These are phyloP conservation scores for Clytia hemisphaerica DNA, from an alignment of 30 jellyfish, hydroid and myxozoan species.

Conservation along the genomic window DNA sequence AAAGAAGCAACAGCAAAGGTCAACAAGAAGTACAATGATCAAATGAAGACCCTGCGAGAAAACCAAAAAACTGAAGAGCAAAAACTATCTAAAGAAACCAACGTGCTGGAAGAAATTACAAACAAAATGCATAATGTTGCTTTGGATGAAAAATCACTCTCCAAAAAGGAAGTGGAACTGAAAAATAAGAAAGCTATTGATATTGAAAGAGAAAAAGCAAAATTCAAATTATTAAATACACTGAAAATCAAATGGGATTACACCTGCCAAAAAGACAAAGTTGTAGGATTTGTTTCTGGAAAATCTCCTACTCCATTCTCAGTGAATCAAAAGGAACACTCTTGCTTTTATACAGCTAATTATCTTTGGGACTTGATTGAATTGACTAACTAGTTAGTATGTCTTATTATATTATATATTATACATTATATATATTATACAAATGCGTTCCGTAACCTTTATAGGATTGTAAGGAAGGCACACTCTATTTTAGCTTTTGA, in stretches of 20 bases:
- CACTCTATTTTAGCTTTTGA: no score
- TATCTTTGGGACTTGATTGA: conserved; percentile 74
- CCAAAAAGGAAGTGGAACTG: conserved; percentile 11
- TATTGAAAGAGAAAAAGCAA: conserved; percentile 27
- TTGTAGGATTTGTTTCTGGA: conserved; percentile 56
- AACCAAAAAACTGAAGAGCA: not conserved
- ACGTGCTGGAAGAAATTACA: conserved; percentile 13
- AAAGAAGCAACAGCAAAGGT: no score
- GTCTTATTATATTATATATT: not conserved
- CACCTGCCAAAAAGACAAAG: conserved; percentile 40
- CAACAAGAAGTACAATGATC: no score
- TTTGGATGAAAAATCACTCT: conserved; percentile 13
- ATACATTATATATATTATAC: not conserved
- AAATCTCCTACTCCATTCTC: conserved; percentile 58
- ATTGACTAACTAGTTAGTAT: not conserved
- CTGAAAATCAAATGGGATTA: conserved; percentile 73
- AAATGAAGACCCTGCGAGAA: not conserved
- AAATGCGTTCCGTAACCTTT: no score
- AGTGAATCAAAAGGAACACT: conserved; percentile 32
- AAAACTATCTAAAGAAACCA: not conserved
- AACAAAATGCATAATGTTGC: not conserved
- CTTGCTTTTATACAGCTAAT: conserved; percentile 32
- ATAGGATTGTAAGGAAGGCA: no score
- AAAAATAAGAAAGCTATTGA: conserved; percentile 7
- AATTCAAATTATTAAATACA: conserved; percentile 36